phyloP scores from a whole-genome alignment of 2,797 vertebrate genomes.

The Silurus lanzhouensis region DNA sequence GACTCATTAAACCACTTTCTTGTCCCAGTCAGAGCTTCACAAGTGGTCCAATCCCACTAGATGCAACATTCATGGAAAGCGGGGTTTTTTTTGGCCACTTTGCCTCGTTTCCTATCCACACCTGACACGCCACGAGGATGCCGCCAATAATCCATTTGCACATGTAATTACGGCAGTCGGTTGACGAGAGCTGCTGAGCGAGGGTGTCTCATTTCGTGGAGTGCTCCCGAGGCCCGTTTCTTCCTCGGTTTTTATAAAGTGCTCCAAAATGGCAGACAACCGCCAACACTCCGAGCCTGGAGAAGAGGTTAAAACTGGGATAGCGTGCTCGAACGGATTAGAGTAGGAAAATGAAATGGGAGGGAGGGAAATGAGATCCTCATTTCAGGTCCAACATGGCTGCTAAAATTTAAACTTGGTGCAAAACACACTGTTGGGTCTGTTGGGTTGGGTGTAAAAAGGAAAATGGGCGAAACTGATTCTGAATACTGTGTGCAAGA shows the following conservation, averaged over 20 bases:
- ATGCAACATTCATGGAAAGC: conserved; percentile 23
- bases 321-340: conserved; percentile 66
- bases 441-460: background rate
- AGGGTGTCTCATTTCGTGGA: conserved; percentile 50
- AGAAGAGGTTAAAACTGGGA: conserved; percentile 60
- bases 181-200: conserved; percentile 35
- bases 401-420: background rate
- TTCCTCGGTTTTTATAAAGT: conserved; percentile 36
- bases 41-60: conserved; percentile 26
- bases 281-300: conserved; percentile 6
- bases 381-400: conserved; percentile 61
- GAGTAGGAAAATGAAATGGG: conserved; percentile 42
- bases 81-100: conserved; percentile 27
- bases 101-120: conserved; percentile 40
- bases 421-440: too few relatives aligned
- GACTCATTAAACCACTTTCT: conserved; percentile 40
- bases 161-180: conserved; percentile 51
- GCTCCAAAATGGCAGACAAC: conserved; percentile 24
- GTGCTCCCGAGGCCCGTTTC: conserved; percentile 48
- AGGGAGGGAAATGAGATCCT: conserved; percentile 67
- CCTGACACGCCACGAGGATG: conserved; percentile 42
- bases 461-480: background rate
- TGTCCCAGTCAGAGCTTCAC: conserved; percentile 39
- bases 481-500: background rate
- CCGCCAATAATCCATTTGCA: conserved; percentile 52